These are phyloP conservation scores for Morbakka virulenta DNA, from an alignment of 30 jellyfish, hydroid and myxozoan genomes.

Conservation along the genomic window DNA sequence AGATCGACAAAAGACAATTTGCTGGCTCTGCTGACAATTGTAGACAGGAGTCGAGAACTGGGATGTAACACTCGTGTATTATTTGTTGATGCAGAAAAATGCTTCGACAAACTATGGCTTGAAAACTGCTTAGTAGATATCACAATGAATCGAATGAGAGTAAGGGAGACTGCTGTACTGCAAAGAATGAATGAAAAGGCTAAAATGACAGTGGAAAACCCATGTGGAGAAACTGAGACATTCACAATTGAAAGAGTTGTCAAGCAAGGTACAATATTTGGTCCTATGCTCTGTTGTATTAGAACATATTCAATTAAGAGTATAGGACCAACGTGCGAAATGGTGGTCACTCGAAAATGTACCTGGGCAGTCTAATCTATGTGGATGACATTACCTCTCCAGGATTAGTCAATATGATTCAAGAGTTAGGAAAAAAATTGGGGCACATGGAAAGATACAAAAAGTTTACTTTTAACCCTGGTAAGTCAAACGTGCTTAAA, in stretches of 20 bases:
- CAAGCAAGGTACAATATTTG: conserved; percentile 48
- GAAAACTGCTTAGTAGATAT: conserved; percentile 34
- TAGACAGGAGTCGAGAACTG: conserved; percentile 2
- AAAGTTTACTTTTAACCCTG: not conserved
- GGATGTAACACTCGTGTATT: not conserved
- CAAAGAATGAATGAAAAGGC: conserved; percentile 1
- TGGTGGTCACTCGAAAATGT: conserved; percentile 5
- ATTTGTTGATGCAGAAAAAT: conserved; percentile 50
- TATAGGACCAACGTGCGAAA: not conserved
- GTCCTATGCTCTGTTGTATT: conserved; percentile 8
- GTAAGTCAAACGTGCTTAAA: not conserved
- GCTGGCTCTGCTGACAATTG: conserved; percentile 30
- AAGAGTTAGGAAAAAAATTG: conserved; percentile 34
- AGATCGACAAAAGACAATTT: conserved; percentile 42
- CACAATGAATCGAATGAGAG: conserved; percentile 22
- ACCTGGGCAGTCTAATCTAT: not conserved
- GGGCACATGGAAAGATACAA: conserved; percentile 13
- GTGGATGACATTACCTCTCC: conserved; percentile 12
- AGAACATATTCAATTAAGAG: not conserved
- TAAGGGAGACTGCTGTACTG: conserved; percentile 13
- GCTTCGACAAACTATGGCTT: conserved; percentile 36
- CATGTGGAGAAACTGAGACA: conserved; percentile 8
- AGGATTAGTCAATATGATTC: not conserved
- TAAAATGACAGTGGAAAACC: not conserved
- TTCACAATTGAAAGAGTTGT: not conserved